Base-by-base conservation (phyloP, 2,888 invertebrate species). In the Disparrhopalites patrizii region DNA sequence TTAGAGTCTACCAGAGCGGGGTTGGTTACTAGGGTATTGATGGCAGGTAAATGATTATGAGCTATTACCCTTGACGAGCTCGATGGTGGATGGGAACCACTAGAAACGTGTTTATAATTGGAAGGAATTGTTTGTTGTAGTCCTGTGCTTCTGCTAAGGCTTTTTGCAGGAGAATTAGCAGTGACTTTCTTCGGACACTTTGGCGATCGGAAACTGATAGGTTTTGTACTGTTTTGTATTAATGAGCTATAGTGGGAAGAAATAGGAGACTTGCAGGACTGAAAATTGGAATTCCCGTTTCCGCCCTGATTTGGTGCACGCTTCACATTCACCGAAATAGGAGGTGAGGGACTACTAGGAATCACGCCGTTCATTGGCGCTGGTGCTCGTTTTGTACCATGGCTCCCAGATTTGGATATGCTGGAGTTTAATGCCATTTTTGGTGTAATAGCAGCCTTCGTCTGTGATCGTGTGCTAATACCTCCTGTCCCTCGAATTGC, bases 381-480 rank as follows among this genome's bases (percentile, higher is more conserved):
- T 31, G 54, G 54, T 20, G 54, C 13, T 54, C 30, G n/a, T 18
- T 54, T 54, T 27, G 25, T 28, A 20, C 30, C 18, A 28, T 54
- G 54, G 33, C 54, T 54, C 18, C 54, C 31, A 31, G 54, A 54
- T 31, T 54, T 54, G n/a, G 54, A 8, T 33, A 54, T 27, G 31
- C 54, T 31, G n/a, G 54, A 15, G 20, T 31, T 54, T 28, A 33
- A 31, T 23, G 10, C 10, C n/a, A 27, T 54, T 54, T 54, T 54
- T 23, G 31, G 28, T 31, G 3, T 30, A 54, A 31, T 33, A 54
- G 28, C 33, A 31, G 54, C 31, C 28, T 54, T 54, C 18, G 31
- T 54, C 54, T 54, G 54, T n/a, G 31, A 54, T 23, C 54, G 54
- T 20, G 54, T 31, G 20, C 31, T 28, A 23, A 31, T 31, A 15